phyloP scores from a whole-genome alignment of 2,113 vertebrate species.

The Canis aureus region DNA sequence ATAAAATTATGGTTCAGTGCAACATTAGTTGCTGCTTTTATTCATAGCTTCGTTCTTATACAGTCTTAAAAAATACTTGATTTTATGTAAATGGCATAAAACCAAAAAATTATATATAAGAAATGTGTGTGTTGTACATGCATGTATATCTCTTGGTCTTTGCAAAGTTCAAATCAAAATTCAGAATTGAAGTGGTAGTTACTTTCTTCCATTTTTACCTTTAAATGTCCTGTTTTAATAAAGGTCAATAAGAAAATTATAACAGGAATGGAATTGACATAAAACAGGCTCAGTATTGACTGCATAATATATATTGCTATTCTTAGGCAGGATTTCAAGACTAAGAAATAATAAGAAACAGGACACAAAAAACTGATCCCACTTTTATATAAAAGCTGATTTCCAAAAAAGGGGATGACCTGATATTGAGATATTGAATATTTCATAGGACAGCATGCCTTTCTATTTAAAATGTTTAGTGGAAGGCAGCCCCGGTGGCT shows the following conservation, averaged over 20 bases:
- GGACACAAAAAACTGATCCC: background rate
- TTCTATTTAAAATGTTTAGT: background rate
- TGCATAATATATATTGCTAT: background rate
- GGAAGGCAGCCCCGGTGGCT: background rate
- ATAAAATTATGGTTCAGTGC: constrained; percentile 36
- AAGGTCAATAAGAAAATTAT: background rate
- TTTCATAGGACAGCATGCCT: background rate
- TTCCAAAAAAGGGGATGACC: background rate
- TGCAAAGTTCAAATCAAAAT: background rate
- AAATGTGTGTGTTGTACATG: background rate
- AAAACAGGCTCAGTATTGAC: background rate
- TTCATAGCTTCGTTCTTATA: constrained; percentile 33
- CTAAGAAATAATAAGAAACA: background rate
- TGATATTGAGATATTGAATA: background rate
- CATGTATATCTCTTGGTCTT: background rate
- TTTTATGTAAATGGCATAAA: background rate
- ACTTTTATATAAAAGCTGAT: background rate
- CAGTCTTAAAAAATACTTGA: constrained; percentile 42
- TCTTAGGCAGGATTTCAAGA: background rate
- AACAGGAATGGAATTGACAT: background rate
- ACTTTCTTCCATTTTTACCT: background rate
- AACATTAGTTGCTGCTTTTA: constrained; percentile 30
- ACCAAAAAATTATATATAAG: background rate
- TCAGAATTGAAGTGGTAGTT: background rate
- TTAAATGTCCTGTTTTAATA: background rate